These are phyloP conservation scores for Sorex araneus DNA, from an alignment of 2,113 vertebrate genomes.

Conservation along the genomic window DNA sequence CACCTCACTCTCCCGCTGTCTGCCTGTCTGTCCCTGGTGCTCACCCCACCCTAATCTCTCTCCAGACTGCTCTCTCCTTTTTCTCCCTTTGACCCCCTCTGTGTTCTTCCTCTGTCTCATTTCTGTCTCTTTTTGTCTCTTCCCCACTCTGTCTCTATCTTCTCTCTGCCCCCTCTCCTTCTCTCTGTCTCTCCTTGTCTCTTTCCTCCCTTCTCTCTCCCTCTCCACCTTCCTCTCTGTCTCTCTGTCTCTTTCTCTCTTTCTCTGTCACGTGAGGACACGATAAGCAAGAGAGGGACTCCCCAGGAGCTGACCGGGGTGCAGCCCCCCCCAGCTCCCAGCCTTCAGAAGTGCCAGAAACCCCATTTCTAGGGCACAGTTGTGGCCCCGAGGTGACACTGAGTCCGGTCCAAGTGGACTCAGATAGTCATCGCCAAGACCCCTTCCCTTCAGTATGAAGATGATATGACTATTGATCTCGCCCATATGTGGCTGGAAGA, in stretches of 20 bases:
- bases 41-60: too few relatives aligned
- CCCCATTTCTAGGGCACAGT: neutral
- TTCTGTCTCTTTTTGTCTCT: too few relatives aligned
- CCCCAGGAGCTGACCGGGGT: neutral
- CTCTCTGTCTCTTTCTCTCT: neutral
- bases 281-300: neutral
- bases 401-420: neutral
- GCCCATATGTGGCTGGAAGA: slow-evolving; percentile 54
- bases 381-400: neutral
- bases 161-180: too few relatives aligned
- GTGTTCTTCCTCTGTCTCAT: too few relatives aligned
- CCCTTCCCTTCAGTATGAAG: slow-evolving; percentile 50
- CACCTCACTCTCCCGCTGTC: neutral
- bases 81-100: too few relatives aligned
- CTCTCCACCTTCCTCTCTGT: neutral
- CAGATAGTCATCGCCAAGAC: slow-evolving; percentile 1
- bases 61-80: too few relatives aligned
- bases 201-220: neutral
- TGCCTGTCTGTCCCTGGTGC: neutral
- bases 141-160: too few relatives aligned
- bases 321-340: neutral
- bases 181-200: neutral
- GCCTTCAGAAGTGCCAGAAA: neutral
- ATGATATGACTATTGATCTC: slow-evolving; percentile 72
- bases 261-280: neutral